Evolutionary conservation across 2,888 invertebrate genomes (phyloP), one percentile per base, ranked within the genome.

Genomic region (Nemapogon koenigi): DNA sequence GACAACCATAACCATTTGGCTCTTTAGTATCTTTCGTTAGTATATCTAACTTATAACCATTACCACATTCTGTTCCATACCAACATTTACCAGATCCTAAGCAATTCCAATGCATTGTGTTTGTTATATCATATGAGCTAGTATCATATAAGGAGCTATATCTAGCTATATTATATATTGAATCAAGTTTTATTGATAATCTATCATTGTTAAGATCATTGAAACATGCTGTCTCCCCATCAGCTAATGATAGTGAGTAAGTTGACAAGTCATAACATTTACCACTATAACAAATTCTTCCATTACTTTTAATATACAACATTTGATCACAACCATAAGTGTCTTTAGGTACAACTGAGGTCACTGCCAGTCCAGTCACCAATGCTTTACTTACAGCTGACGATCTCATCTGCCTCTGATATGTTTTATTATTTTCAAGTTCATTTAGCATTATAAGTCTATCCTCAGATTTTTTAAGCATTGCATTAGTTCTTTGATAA

Each of bases 1-100:
- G 37, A 15, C 37, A 37, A 2, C 37, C 37, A 37, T 37, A 37
- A 8, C 37, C 37, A 30, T n/a, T 14, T 10, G 37, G 37, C n/a
- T 37, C 19, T 22, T 6, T 22, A 22, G 6, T 22, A 22, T 22
- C 10, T 22, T 10, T 22, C 22, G 6, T 6, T 22, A 22, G 10
- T 22, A 6, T 22, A 10, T 22, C 22, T 22, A 10, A 22, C 10
- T 22, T 10, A 22, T 22, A 22, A 7, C 22, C 22, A 22, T 22
- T 22, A 22, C 22, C 22, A 22, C 22, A 22, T 22, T 22, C 22
- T 22, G 22, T 22, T 10, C 22, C 22, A 22, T 22, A 22, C 22
- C 22, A 22, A 10, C 22, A 22, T 22, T 22, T 22, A 6, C 22
- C 22, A 22, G 22, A 6, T 7, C 22, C 22, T 7, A 7, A 22